A percentile compares a stretch with the other conserved stretches of the same genome.
phyloP scores from a whole-genome alignment of 2,797 vertebrate genomes.

The Syncerus caffer region DNA sequence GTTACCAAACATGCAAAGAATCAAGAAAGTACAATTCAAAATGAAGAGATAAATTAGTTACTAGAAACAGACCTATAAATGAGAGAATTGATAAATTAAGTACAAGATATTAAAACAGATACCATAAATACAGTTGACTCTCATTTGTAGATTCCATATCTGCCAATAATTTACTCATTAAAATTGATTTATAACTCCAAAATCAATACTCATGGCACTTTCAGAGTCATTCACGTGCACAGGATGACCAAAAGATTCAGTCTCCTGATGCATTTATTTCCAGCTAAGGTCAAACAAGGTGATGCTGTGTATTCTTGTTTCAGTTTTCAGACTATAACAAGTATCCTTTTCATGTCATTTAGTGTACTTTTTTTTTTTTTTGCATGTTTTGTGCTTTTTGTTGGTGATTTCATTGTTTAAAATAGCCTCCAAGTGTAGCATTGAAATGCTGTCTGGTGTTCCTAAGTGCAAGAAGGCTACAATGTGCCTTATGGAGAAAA shows the following conservation, averaged over 20 bases:
- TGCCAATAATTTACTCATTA: background rate
- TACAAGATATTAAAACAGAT: background rate
- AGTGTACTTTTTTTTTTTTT: background rate
- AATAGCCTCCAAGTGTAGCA: background rate
- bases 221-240: background rate
- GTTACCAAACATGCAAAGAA: background rate
- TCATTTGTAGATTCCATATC: background rate
- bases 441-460: background rate
- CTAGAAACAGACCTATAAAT: background rate
- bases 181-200: background rate
- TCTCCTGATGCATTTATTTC: background rate
- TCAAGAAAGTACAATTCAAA: background rate
- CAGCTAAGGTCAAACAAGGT: background rate
- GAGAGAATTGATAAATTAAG: background rate
- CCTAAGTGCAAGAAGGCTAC: background rate
- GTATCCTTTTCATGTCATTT: background rate
- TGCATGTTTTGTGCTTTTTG: background rate
- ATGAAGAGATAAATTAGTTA: background rate
- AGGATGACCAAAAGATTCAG: background rate
- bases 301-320: background rate
- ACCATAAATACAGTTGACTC: background rate
- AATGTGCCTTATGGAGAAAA: background rate
- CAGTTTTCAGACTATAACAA: background rate
- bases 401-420: background rate
- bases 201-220: background rate